These are phyloP conservation scores for Folsomia manolachei DNA, from an alignment of 2,888 invertebrate species.

Conservation along the genomic window DNA sequence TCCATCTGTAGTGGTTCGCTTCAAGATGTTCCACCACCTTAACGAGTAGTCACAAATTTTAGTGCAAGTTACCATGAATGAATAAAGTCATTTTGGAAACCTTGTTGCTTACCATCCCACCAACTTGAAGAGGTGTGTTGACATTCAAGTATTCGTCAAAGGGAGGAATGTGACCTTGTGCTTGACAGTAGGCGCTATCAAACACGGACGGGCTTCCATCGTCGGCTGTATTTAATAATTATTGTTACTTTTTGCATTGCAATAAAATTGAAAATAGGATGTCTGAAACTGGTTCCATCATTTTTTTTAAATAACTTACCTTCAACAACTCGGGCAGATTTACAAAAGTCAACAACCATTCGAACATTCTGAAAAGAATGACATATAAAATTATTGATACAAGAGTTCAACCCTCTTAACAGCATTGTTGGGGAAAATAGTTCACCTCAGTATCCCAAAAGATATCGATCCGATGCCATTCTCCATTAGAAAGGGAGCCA, in stretches of 20 bases:
- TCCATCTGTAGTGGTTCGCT: slow-evolving; percentile 84
- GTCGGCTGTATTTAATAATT: too few species aligned
- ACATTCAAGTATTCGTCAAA: slow-evolving; percentile 95
- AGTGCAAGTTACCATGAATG: too few species aligned
- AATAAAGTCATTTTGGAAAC: too few species aligned
- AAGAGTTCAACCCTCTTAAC: too few species aligned
- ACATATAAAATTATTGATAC: not conserved
- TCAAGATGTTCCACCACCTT: slow-evolving; percentile 86
- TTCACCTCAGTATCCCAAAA: slow-evolving; percentile 87
- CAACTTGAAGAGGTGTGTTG: slow-evolving; percentile 90
- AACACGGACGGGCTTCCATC: slow-evolving; percentile 85
- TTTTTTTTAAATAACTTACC: too few species aligned
- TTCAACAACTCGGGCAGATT: slow-evolving; percentile 80
- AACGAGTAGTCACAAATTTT: too few species aligned
- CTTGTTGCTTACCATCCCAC: too few species aligned
- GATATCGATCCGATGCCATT: slow-evolving; percentile 95
- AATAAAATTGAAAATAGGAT: too few species aligned
- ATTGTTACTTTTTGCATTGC: too few species aligned
- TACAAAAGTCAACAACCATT: slow-evolving; percentile 90
- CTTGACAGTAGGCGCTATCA: slow-evolving; percentile 86
- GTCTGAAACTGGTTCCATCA: too few species aligned
- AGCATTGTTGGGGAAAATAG: too few species aligned
- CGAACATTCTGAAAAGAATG: slow-evolving; percentile 65
- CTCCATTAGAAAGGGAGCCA: slow-evolving; percentile 74
- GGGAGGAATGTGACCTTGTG: slow-evolving; percentile 82